Evolutionary conservation across 1,140 invertebrate species (phyloP).

Genomic region (Oryctes rhinoceros): DNA sequence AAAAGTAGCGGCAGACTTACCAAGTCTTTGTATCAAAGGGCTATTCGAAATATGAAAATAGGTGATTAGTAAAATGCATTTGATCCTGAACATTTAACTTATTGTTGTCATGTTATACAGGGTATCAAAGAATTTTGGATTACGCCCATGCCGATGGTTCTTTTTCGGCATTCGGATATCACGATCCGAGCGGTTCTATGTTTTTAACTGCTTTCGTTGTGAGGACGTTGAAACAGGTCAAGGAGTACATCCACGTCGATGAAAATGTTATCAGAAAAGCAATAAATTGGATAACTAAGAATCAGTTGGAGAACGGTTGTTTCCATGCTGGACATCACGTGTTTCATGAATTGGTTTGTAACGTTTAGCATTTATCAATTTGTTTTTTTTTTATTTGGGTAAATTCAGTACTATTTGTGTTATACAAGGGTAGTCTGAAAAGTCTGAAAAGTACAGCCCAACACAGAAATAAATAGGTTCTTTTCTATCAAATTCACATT

Average conservation of each 20-base stretch:
- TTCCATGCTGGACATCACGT: conserved; percentile 75
- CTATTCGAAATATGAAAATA: conserved; percentile 72
- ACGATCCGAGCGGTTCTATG: conserved; percentile 68
- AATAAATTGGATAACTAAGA: conserved; percentile 73
- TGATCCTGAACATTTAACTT: neutral
- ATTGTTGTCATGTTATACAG: neutral
- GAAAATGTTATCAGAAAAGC: conserved; percentile 69
- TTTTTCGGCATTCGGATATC: conserved; percentile 77
- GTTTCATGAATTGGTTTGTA: conserved; percentile 70
- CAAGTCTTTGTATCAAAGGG: conserved; percentile 64
- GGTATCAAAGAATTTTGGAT: conserved; percentile 77
- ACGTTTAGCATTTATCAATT: too few relatives aligned
- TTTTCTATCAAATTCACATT: too few relatives aligned
- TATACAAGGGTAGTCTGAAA: too few relatives aligned
- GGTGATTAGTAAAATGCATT: conserved; percentile 51
- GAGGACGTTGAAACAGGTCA: conserved; percentile 74
- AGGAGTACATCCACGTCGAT: conserved; percentile 74
- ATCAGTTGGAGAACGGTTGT: conserved; percentile 78
- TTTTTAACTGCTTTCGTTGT: conserved; percentile 84
- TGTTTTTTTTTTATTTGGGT: too few relatives aligned
- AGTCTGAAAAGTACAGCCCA: too few relatives aligned
- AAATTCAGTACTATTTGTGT: too few relatives aligned
- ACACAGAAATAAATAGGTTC: too few relatives aligned
- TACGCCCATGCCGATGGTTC: conserved; percentile 78
- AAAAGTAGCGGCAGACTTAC: conserved; percentile 63